These are phyloP conservation scores for Chouioia cunea DNA, from an alignment of 2,888 invertebrate species.

Conservation along the genomic window DNA sequence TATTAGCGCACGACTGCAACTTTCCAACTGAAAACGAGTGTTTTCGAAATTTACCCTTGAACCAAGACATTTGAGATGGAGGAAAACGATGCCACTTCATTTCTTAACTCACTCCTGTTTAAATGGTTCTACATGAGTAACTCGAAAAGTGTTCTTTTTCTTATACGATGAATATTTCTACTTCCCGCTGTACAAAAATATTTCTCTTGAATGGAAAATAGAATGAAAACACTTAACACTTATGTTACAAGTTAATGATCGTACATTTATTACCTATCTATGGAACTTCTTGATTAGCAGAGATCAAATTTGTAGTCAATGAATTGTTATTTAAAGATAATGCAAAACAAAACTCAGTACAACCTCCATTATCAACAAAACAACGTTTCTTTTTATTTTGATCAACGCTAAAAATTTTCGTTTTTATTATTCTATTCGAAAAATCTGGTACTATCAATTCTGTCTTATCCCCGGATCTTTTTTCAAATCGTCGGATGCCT, in stretches of 20 bases:
- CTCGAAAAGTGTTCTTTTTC: neutral
- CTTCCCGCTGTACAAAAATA: neutral
- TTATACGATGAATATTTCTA: neutral
- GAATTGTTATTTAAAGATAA: constrained; percentile 10
- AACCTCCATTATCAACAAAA: constrained; percentile 17
- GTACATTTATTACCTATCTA: too few relatives aligned
- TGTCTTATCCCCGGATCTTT: constrained; percentile 10
- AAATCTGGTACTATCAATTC: constrained; percentile 35
- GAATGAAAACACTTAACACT: neutral
- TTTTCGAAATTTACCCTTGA: constrained; percentile 26
- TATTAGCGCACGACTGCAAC: constrained; percentile 45
- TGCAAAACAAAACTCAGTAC: constrained; percentile 27
- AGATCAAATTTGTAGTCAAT: constrained; percentile 9
- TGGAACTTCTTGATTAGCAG: neutral
- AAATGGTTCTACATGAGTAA: neutral
- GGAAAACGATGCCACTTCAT: constrained; percentile 32
- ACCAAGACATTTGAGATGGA: neutral
- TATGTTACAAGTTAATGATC: too few relatives aligned
- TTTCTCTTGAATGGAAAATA: neutral
- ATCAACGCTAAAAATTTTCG: constrained; percentile 21
- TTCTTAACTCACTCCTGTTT: constrained; percentile 3
- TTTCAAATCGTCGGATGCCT: constrained; percentile 40
- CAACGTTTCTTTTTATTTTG: constrained; percentile 14
- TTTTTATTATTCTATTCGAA: constrained; percentile 35
- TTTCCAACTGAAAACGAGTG: constrained; percentile 22